Evolutionary conservation across 2,797 vertebrate species (phyloP), one percentile per base, ranked within the genome.

Genomic region (Sciaenops ocellatus): DNA sequence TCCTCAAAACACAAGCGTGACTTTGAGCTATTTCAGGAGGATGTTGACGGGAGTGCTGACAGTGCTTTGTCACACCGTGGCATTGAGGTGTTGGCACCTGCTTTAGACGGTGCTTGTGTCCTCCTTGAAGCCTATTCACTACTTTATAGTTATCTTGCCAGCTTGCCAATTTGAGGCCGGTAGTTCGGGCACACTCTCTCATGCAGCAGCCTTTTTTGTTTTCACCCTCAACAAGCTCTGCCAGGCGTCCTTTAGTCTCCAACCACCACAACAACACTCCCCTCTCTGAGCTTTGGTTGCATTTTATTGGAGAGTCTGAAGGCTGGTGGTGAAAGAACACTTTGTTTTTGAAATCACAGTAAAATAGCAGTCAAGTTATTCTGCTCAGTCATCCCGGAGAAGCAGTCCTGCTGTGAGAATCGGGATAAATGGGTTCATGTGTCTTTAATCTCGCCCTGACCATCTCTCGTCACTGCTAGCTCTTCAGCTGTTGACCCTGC

Each of bases 401-500:
- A 28, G 67, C 68, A 4, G 54, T 7, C 71, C 67, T 38, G 51
- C 87, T 82, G 86, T 65, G 84, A 84, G 71, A 74, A 26, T 66
- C 76, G 42, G 84, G 83, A 91, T 87, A 76, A 90, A 88, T 91
- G 72, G 77, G 18, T 74, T 82, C 22, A 7, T 44, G 69, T 62
- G 62, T 59, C 59, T 89, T 86, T 85, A 72, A 87, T 92, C 83
- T 69, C 76, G n/a, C 55, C 7, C 76, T 38, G 78, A 57, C 77
- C 46, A 6, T 74, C 80, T 78, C 76, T 59, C 73, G 13, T 73
- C 66, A 7, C 64, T 1, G 56, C 82, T 11, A 16, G 85, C 85
- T 90, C 85, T 82, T 91, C 94, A 95, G 93, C 93, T 95, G 94
- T 91, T 92, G 93, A 95, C 94, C 94, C 94, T 95, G 80, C 84